Base-by-base conservation (phyloP, 1,140 invertebrate species). In the Cheumatopsyche charites region DNA sequence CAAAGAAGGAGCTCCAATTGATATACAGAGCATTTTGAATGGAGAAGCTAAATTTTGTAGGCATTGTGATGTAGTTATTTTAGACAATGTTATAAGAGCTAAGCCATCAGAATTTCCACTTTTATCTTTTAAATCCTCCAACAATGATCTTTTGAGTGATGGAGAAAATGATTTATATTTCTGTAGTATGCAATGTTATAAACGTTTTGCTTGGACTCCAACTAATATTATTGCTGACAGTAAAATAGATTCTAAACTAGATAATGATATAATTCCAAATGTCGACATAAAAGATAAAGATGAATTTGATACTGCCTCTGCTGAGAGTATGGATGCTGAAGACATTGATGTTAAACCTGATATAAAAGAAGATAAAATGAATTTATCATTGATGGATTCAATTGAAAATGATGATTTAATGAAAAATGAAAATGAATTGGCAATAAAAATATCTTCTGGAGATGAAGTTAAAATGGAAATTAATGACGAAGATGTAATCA, bases 1-100 rank as follows among this genome's bases (percentile, higher is more conserved):
- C 12, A 93, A 92, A 82, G 92, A 94, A 85, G 91, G 91, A 80
- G 89, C 89, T 26, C 89, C 90, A 17, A 90, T 94, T 70, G 93
- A 96, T 80, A 94, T 97, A 75, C 94, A 96, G 81, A 93, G 91
- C 77, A 92, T 97, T 77, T 82, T 97, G 13, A 94, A 95, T 79
- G 93, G 94, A 47, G 90, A 90, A 6, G 92, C 92, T 0, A 94
- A 94, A 79, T 96, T 96, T 81, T 98, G 96, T 82, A 87, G 91
- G 29, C 93, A 95, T 78, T 98, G 95, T 83, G 94, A 96, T 80
- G 91, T 95, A 58, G 91, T 95, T 12, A 93, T 97, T 75, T 82
- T 94, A 62, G 93, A 91, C 81, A 91, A 90, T 73, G 85, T 91
- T 23, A 91, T 95, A 23, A 83, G 89, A 71, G 95, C 94, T 76